Evolutionary conservation across 2,113 vertebrate genomes (phyloP).

Genomic region (Centropus unirufus): DNA sequence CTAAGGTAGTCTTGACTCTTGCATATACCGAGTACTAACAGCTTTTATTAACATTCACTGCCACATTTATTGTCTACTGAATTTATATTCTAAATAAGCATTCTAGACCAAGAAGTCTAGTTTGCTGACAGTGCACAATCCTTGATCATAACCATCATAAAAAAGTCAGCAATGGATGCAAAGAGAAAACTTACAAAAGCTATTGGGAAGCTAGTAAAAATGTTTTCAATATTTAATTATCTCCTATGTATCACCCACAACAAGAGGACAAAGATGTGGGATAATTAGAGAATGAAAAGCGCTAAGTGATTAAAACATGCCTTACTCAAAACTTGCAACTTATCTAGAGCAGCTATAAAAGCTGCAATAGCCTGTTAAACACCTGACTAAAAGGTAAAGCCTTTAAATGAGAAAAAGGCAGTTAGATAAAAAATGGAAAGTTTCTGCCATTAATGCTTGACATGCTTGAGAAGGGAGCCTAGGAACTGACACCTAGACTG

Average conservation of each 20-base stretch:
- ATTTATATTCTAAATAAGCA: slow-evolving; percentile 62
- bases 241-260: neutral
- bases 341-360: neutral
- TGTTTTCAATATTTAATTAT: slow-evolving; percentile 15
- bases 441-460: neutral
- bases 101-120: slow-evolving; percentile 46
- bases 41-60: slow-evolving; percentile 38
- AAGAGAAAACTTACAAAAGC: slow-evolving; percentile 51
- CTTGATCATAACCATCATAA: slow-evolving; percentile 61
- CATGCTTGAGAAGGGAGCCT: neutral
- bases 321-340: neutral
- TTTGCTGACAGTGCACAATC: slow-evolving; percentile 52
- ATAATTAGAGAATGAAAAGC: neutral
- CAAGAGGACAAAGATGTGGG: neutral
- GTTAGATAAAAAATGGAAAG: neutral
- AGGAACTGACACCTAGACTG: neutral
- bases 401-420: neutral
- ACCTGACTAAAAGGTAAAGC: neutral
- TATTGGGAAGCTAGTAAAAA: slow-evolving; percentile 14
- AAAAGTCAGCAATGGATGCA: slow-evolving; percentile 38
- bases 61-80: slow-evolving; percentile 54
- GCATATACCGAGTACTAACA: neutral
- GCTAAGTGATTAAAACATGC: neutral
- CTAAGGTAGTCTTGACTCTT: neutral
- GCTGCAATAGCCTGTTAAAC: neutral